Base-by-base conservation (phyloP, 1,140 invertebrate genomes). In the Nomia melanderi region DNA sequence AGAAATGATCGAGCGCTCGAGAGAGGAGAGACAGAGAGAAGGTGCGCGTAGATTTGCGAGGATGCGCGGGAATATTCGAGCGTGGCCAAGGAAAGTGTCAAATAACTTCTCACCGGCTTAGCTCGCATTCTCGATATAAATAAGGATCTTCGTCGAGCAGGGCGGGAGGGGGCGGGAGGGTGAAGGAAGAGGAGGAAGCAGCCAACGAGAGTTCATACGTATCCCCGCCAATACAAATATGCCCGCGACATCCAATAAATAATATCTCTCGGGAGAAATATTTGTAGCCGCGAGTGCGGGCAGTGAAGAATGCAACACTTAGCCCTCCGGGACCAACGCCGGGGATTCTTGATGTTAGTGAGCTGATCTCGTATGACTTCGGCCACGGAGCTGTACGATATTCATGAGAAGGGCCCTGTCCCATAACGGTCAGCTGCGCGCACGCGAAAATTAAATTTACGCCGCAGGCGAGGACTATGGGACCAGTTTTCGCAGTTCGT, bases 291-390 rank as follows among this genome's bases (percentile, higher is more conserved):
- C 27, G 69, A 57, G 63, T 12, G 17, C 9, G 20, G 12, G 12
- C n/a, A 50, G 14, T 62, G 54, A 83, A 65, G 54, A 54, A 82
- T 79, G 54, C 54, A 63, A 78, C 57, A 47, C 20, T 78, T 67
- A 53, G n/a, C 11, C 23, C 9, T 17, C 25, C 1, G 23, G n/a
- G 74, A 81, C 73, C 62, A 29, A 81, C 56, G 77, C 76, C 59
- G 65, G 65, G 65, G 41, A 56, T 39, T 65, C n/a, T 27, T 33
- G 8, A 47, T 70, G 75, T 65, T 73, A 60, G 44, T 66, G 60
- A 53, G 47, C 53, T 20, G 54, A 65, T 59, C 27, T 82, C n/a
- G 36, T 36, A 25, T 59, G 62, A 81, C 66, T 57, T 27, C 23
- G 27, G 2, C 39, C 14, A 14, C 11, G 59, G 3, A 41, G 47